Percentiles rank a stretch among this genome's conserved stretches.
These are phyloP conservation scores for Chlamydotis undulata DNA, from an alignment of 2,113 vertebrate genomes.

Conservation along the genomic window DNA sequence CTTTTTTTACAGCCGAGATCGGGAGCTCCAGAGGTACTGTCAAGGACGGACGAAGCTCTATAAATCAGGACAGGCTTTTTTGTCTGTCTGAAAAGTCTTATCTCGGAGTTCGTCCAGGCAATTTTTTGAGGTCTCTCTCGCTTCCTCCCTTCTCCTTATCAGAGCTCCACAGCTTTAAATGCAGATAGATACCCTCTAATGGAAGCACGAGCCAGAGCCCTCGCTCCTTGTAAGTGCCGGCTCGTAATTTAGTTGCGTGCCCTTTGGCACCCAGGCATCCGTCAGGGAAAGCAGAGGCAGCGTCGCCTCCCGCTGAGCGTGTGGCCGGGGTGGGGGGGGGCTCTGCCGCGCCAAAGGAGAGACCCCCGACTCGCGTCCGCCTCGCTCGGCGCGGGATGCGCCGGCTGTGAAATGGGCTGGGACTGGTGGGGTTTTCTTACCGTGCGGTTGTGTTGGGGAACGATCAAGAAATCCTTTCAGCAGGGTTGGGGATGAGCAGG, in stretches of 20 bases:
- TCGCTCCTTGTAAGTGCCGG: slow-evolving; percentile 56
- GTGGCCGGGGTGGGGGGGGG: neutral
- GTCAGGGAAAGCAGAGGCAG: neutral
- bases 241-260: slow-evolving; percentile 63
- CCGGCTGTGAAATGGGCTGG: neutral
- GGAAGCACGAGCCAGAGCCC: slow-evolving; percentile 67
- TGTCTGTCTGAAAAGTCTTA: slow-evolving; percentile 73
- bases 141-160: slow-evolving; percentile 70
- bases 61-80: slow-evolving; percentile 73
- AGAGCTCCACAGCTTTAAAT: slow-evolving; percentile 72
- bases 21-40: slow-evolving; percentile 62
- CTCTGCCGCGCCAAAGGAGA: neutral
- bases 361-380: neutral
- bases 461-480: neutral
- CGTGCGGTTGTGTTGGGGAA: neutral
- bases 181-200: slow-evolving; percentile 71
- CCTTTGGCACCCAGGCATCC: slow-evolving; percentile 54
- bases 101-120: slow-evolving; percentile 66
- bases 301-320: neutral
- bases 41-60: slow-evolving; percentile 67
- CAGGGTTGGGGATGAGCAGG: neutral
- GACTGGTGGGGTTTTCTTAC: accelerated
- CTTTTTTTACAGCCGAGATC: slow-evolving; percentile 24
- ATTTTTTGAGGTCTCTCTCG: slow-evolving; percentile 68
- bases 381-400: accelerated